Evolutionary conservation across 2,888 invertebrate species (phyloP), one percentile per base, ranked within the genome.

Genomic region (Trichopoda pennipes): DNA sequence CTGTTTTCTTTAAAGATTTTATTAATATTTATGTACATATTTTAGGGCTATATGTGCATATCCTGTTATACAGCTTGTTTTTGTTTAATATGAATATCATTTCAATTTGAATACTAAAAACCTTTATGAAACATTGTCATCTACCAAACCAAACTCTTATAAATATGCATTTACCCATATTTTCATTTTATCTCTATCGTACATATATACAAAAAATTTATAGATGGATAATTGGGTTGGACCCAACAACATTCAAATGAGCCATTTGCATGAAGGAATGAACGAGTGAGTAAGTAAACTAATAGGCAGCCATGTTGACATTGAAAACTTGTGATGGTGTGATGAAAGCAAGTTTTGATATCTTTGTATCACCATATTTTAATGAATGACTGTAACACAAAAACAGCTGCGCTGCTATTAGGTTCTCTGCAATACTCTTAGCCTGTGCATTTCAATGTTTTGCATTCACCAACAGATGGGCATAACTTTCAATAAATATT

Each of bases 71-170:
- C 38, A n/a, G n/a, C n/a, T n/a, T 38, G 38, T 14, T 17, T 16
- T 19, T 56, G 19, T 35, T 53, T 55, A 35, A 17, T n/a, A 35
- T 70, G 49, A 51, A 60, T 70, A 49, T 61, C 60, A 55, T 35
- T 19, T 8, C 55, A 68, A 68, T 73, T 73, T 73, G 68, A 68
- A 63, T 63, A 55, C 4, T 8, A 58, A 72, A 77, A 66, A 68
- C 47, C 68, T 66, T 61, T n/a, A 63, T 68, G 56, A 79, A 73
- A 73, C 56, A 79, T 79, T 79, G 55, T 68, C 72, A 61, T 68
- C 61, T 38, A 61, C 47, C 47, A 61, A 49, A 61, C 47, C 47
- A 61, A 17, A 49, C 44, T 21, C 38, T 23, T 17, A 17, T 19
- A 49, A 49, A 70, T 32, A 42, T 23, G 8, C 14, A 28, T 9